Conservation (phyloP, 2,797 vertebrate species). For the Poecile montanus region DNA sequence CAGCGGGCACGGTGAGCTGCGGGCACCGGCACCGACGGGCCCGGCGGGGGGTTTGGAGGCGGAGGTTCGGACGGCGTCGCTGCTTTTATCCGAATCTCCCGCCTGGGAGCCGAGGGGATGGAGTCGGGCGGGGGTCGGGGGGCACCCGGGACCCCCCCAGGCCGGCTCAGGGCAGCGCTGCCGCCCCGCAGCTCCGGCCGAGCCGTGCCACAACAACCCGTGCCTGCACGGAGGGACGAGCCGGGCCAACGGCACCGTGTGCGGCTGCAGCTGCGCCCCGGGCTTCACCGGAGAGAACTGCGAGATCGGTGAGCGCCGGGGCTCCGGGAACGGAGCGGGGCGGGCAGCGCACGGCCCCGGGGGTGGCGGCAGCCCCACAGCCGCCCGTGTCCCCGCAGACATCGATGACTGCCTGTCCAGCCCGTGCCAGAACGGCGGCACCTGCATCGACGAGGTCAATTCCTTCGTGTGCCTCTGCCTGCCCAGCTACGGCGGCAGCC, state of each 20-base stretch:
- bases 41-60: accelerated
- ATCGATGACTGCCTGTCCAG: constrained; percentile 93
- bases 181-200: constrained; percentile 72
- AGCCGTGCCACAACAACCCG: constrained; percentile 90
- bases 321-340: not conserved
- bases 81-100: not conserved
- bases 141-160: no score
- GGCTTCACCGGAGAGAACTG: constrained; percentile 96
- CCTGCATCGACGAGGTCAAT: constrained; percentile 94
- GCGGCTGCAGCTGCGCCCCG: constrained; percentile 89
- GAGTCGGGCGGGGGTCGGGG: no score
- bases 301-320: constrained; percentile 85
- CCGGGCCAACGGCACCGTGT: constrained; percentile 83
- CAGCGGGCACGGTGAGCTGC: not conserved
- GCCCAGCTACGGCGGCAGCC: constrained; percentile 92
- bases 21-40: not conserved
- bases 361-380: not conserved
- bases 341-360: no score
- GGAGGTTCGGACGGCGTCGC: accelerated
- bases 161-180: not conserved
- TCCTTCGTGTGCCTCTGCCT: constrained; percentile 94
- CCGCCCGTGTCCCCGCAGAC: constrained; percentile 72
- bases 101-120: accelerated
- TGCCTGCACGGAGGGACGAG: constrained; percentile 94
- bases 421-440: constrained; percentile 95